Conservation (phyloP, 2,797 vertebrate genomes). For the Limosa lapponica region DNA sequence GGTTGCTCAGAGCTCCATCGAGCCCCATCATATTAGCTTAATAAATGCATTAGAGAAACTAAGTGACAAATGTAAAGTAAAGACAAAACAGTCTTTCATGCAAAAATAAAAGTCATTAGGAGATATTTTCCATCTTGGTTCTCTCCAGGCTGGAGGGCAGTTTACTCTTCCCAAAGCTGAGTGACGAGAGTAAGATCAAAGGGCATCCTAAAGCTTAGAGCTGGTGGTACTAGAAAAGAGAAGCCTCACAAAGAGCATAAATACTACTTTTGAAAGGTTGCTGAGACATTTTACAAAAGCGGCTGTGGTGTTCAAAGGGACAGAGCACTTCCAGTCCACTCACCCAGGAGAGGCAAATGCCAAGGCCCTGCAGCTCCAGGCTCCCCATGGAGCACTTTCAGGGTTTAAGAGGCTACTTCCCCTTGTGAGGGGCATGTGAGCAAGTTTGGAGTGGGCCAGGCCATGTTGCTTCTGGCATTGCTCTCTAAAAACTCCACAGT, state of each 20-base stretch:
- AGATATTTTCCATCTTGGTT: not conserved
- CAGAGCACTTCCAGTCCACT: not conserved
- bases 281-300: not conserved
- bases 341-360: not conserved
- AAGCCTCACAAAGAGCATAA: not conserved
- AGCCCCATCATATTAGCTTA: not conserved
- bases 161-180: not conserved
- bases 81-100: not conserved
- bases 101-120: not conserved
- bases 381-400: not conserved
- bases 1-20: too few relatives aligned
- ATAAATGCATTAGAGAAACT: not conserved
- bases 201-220: not conserved
- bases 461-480: not conserved
- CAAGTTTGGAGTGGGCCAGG: not conserved
- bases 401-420: not conserved
- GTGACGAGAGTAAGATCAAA: not conserved
- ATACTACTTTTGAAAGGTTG: not conserved
- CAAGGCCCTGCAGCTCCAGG: not conserved
- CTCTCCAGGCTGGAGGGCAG: not conserved
- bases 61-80: not conserved
- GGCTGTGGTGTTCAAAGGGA: not conserved
- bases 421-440: rapidly evolving
- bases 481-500: not conserved
- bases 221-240: not conserved